Percentiles rank a stretch among this genome's conserved stretches.
These are phyloP conservation scores for Pseudobourletiella spinata DNA, from an alignment of 1,140 invertebrate genomes.

Conservation along the genomic window DNA sequence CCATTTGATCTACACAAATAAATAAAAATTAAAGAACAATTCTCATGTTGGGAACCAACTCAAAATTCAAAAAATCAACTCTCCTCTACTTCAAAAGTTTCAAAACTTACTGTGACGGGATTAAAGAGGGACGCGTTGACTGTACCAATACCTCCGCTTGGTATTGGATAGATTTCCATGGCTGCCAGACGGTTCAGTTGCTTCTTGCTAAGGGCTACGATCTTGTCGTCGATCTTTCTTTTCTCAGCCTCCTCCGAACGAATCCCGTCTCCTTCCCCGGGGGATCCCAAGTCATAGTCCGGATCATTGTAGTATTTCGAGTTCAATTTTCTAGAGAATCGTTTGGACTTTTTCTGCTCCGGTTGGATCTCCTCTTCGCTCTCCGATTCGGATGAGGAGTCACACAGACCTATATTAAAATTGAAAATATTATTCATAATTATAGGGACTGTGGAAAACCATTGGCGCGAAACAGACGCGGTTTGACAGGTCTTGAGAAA, in stretches of 20 bases:
- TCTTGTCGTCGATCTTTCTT: no score
- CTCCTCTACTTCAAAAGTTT: neutral
- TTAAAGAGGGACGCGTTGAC: conserved; percentile 8
- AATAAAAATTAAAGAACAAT: neutral
- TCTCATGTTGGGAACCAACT: neutral
- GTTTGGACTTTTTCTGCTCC: neutral
- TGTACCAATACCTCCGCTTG: conserved; percentile 6
- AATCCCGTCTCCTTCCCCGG: neutral
- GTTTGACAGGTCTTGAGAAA: no score
- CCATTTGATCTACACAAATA: conserved; percentile 15
- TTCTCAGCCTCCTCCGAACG: neutral
- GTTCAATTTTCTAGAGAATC: neutral
- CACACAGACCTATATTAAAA: neutral
- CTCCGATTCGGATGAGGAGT: neutral
- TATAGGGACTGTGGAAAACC: no score
- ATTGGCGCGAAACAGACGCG: no score
- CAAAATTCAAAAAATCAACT: neutral
- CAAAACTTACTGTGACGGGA: conserved; percentile 2
- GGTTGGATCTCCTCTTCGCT: neutral
- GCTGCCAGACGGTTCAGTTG: conserved; percentile 8
- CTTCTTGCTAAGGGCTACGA: conserved; percentile 5
- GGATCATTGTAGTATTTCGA: no score
- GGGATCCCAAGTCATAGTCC: neutral
- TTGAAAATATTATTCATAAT: neutral
- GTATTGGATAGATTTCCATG: conserved; percentile 8